These are phyloP conservation scores for Ploceus nigricollis DNA, from an alignment of 2,113 vertebrate species.

Conservation along the genomic window DNA sequence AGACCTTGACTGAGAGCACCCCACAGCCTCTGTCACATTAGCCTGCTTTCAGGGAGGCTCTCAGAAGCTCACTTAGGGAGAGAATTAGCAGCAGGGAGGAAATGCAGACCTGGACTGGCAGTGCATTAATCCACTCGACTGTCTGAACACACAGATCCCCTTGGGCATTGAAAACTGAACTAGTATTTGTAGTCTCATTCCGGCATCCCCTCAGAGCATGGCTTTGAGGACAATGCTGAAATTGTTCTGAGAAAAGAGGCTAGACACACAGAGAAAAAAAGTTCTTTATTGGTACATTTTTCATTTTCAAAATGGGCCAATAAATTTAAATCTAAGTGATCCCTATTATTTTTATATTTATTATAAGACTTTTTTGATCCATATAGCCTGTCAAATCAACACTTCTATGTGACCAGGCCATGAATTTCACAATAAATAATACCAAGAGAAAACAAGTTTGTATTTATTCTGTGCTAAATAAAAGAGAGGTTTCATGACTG, in stretches of 20 bases:
- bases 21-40: rapidly evolving
- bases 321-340: background rate
- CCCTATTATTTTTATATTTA: background rate
- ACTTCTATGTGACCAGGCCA: background rate
- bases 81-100: background rate
- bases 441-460: background rate
- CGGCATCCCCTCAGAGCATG: background rate
- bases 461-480: background rate
- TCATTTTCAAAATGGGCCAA: background rate
- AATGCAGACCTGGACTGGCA: background rate
- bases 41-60: background rate
- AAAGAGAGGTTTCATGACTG: background rate
- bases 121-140: background rate
- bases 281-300: background rate
- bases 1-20: background rate
- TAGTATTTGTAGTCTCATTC: background rate
- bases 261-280: background rate
- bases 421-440: background rate
- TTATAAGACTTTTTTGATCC: background rate
- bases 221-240: background rate
- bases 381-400: background rate
- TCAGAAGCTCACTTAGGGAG: background rate
- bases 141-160: background rate
- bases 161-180: background rate
- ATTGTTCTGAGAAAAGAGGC: background rate